Conservation (phyloP, 2,797 vertebrate species). For the Sebastes hubbsi region DNA sequence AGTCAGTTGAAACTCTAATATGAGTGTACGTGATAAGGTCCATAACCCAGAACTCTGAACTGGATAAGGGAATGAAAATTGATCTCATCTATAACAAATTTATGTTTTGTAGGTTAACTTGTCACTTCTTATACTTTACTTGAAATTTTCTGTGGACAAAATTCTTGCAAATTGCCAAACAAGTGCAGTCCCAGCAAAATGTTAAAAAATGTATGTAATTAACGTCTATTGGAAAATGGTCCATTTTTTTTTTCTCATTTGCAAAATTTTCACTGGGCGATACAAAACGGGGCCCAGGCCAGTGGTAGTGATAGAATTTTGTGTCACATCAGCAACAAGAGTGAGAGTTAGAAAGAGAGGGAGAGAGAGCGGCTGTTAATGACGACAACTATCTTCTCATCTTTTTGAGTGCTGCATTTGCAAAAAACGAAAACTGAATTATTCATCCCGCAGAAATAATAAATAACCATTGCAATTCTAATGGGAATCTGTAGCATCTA, state of each 20-base stretch:
- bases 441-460: slow-evolving; percentile 64
- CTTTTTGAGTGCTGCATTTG: slow-evolving; percentile 54
- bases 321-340: slow-evolving; percentile 39
- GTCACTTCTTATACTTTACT: background rate
- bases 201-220: background rate
- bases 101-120: background rate
- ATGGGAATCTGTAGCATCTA: slow-evolving; percentile 58
- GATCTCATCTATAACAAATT: background rate
- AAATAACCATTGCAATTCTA: slow-evolving; percentile 60
- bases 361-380: slow-evolving; percentile 27
- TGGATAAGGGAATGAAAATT: background rate
- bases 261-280: background rate
- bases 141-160: background rate
- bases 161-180: background rate
- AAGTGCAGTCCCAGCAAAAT: background rate
- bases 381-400: slow-evolving; percentile 48
- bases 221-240: background rate
- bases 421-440: slow-evolving; percentile 59
- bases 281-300: background rate
- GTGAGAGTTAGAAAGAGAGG: background rate
- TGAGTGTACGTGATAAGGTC: background rate
- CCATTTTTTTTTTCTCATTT: background rate
- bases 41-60: background rate
- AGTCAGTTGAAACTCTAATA: background rate
- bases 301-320: slow-evolving; percentile 11